Conservation (phyloP, 2,888 invertebrate species). For the Temnothorax rugatulus region DNA sequence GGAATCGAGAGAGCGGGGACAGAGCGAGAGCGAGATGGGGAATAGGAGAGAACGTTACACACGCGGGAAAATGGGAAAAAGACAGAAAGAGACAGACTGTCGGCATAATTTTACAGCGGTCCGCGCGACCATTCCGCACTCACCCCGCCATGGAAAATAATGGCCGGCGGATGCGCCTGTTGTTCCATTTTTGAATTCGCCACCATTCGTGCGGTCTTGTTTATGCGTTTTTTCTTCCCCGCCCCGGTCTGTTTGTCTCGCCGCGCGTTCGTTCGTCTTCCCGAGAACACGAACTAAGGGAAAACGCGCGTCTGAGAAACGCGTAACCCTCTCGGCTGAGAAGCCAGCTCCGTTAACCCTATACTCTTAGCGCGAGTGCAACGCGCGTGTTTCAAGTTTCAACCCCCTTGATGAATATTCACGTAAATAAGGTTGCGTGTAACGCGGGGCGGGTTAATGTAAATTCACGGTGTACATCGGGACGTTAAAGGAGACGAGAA, state of each 20-base stretch:
- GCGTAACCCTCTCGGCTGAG: conserved; percentile 38
- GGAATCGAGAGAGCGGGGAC: not conserved
- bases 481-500: conserved; percentile 40
- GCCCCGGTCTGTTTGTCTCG: conserved; percentile 37
- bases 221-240: conserved; percentile 59
- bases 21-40: not conserved
- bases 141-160: conserved; percentile 78
- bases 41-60: conserved; percentile 33
- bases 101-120: conserved; percentile 62
- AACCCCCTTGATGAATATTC: conserved; percentile 71
- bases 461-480: conserved; percentile 60
- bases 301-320: conserved; percentile 27
- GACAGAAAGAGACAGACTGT: conserved; percentile 49
- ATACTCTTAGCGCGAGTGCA: conserved; percentile 31
- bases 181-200: conserved; percentile 80
- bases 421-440: conserved; percentile 72
- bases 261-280: conserved; percentile 18
- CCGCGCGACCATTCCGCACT: conserved; percentile 64
- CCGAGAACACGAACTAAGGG: not conserved
- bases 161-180: conserved; percentile 79
- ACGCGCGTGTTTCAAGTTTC: conserved; percentile 70
- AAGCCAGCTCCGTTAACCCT: conserved; percentile 34
- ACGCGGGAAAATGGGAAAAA: conserved; percentile 16
- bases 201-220: conserved; percentile 72
- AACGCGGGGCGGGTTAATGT: conserved; percentile 70